Base-by-base conservation (phyloP, 2,888 invertebrate genomes). In the Philonicus albiceps region DNA sequence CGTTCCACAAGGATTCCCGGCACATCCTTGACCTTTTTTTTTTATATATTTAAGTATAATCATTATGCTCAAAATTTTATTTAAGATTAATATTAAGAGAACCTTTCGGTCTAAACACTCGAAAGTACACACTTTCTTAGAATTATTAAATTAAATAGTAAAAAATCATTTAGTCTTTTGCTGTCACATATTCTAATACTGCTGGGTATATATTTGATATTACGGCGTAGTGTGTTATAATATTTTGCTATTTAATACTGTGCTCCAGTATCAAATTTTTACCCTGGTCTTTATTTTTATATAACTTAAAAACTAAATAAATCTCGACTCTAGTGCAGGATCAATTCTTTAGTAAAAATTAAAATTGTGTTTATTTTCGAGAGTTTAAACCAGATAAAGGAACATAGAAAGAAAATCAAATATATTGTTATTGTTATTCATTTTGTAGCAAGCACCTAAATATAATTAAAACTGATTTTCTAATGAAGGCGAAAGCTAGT, bases 1-100 rank as follows among this genome's bases (percentile, higher is more conserved):
- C 7, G 93, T 93, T 2, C 95, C 95, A 89, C 95, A 95, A 0
- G 95, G 95, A 90, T 92, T 93, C 1, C 94, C 93, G 0, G 94
- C 93, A 89, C 94, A 95, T 0, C 93, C 93, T 86, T 89, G 34
- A 34, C n/a, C 86, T 86, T 16, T 30, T 3, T 86, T 16, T 30
- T 3, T 73, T 22, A 30, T 27, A 5, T 22, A 30, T 73, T 30
- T 16, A 27, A 73, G 16, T 27, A 27, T 27, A 73, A 0, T 49
- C 4, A n/a, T 49, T n/a, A 49, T 3, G 3, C 40, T 43, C 6
- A 49, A 49, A 3, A n/a, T 49, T 6, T n/a, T 49, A n/a, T 16
- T 49, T 49, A 49, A 49, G 40, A 40, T 40, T 13, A 3, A 13
- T 43, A 43, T 43, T 43, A 3, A 43, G 11, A 16, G 40, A 43